These are phyloP conservation scores for Nannobrachium achirus DNA, from an alignment of 2,113 vertebrate genomes.

Conservation along the genomic window DNA sequence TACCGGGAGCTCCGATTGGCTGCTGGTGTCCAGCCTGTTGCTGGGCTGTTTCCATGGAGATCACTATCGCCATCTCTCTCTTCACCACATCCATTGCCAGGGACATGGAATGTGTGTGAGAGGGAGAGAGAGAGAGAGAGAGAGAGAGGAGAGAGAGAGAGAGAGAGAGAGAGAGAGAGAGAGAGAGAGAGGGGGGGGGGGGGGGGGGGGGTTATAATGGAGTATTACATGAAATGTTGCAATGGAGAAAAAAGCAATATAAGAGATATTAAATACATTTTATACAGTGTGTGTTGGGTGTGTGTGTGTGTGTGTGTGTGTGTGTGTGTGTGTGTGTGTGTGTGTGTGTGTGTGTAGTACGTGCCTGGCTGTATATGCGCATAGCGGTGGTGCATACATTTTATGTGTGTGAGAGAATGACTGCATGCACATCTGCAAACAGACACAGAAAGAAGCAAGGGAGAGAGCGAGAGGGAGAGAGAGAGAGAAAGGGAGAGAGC, in stretches of 20 bases:
- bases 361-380: too few relatives aligned
- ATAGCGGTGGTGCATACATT: too few relatives aligned
- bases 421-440: too few relatives aligned
- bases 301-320: background rate
- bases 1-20: constrained; percentile 58
- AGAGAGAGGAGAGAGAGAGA: constrained; percentile 5
- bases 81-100: background rate
- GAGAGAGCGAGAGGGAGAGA: too few relatives aligned
- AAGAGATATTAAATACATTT: too few relatives aligned
- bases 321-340: background rate
- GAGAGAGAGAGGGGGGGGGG: too few relatives aligned
- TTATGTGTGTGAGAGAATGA: too few relatives aligned
- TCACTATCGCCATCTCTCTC: constrained; percentile 18
- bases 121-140: background rate
- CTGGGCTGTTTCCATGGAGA: constrained; percentile 80
- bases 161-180: background rate
- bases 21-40: constrained; percentile 69
- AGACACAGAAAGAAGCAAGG: too few relatives aligned
- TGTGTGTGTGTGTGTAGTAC: background rate
- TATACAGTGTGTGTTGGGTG: background rate
- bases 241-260: too few relatives aligned
- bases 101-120: constrained; percentile 11
- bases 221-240: background rate
- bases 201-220: constrained; percentile 3
- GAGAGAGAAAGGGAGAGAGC: background rate